These are phyloP conservation scores for Spisula solida DNA, from an alignment of 2,888 invertebrate genomes.

Conservation along the genomic window DNA sequence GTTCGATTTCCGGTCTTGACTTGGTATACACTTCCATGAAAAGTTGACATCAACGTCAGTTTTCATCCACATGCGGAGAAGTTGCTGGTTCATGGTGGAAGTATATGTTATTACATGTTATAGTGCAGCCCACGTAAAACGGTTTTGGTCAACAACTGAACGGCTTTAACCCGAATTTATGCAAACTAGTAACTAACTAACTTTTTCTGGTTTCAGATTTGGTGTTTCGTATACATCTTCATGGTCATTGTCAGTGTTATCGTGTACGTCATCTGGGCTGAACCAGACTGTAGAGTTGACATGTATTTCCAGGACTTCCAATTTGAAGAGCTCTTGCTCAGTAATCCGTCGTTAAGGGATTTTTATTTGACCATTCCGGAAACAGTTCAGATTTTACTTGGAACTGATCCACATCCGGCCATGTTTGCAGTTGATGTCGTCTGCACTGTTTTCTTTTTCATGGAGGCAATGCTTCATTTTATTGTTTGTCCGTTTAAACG, in stretches of 20 bases:
- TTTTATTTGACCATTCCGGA: neutral
- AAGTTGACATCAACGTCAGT: no score
- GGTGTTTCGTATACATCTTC: slow-evolving; percentile 71
- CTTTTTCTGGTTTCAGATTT: slow-evolving; percentile 61
- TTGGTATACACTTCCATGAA: no score
- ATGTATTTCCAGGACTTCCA: slow-evolving; percentile 24
- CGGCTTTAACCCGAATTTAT: no score
- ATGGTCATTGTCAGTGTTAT: slow-evolving; percentile 67
- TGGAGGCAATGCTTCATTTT: slow-evolving; percentile 74
- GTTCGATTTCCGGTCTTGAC: no score
- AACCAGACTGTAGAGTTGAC: slow-evolving; percentile 47
- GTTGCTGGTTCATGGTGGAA: no score
- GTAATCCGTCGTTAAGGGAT: neutral
- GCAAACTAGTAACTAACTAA: no score
- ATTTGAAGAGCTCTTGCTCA: neutral
- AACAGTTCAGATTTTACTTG: neutral
- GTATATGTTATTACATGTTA: no score
- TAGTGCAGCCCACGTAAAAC: no score
- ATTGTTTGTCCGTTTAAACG: slow-evolving; percentile 69
- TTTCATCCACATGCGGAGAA: no score
- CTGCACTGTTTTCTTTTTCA: slow-evolving; percentile 72
- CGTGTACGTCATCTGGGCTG: slow-evolving; percentile 62
- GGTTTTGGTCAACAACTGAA: no score
- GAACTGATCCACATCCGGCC: slow-evolving; percentile 59
- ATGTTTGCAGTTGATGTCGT: slow-evolving; percentile 27